phyloP scores from a whole-genome alignment of 2,113 vertebrate genomes.

The Bos taurus region DNA sequence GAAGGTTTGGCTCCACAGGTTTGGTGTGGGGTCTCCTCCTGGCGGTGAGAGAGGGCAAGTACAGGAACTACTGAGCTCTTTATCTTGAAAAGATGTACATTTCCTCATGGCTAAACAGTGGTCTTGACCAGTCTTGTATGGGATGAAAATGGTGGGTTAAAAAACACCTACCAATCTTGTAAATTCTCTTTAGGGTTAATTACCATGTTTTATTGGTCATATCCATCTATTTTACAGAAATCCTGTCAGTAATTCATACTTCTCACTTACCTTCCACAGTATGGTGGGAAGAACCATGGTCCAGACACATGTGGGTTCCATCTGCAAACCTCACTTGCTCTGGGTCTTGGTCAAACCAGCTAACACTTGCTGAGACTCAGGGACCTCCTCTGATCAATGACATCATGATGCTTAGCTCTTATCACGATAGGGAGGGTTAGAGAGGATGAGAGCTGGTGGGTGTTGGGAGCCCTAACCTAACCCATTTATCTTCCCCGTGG shows the following conservation, averaged over 20 bases:
- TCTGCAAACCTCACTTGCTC: not conserved
- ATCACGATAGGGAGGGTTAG: fast-evolving
- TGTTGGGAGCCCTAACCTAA: not conserved
- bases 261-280: not conserved
- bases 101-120: not conserved
- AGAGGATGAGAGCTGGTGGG: not conserved
- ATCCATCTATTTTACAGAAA: not conserved
- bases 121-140: not conserved
- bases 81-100: not conserved
- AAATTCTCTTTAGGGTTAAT: not conserved
- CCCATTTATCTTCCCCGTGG: not conserved
- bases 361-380: not conserved
- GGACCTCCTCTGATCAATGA: not conserved
- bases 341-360: not conserved
- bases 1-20: not conserved
- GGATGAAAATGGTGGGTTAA: not conserved
- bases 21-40: not conserved
- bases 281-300: not conserved
- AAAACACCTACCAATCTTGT: not conserved
- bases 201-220: not conserved
- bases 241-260: not conserved
- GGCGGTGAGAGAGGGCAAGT: not conserved
- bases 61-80: not conserved
- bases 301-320: not conserved
- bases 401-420: not conserved